Percentiles rank a stretch among this genome's conserved stretches.
Evolutionary conservation across 2,888 invertebrate species (phyloP).

Genomic region (Acleris sparsana): DNA sequence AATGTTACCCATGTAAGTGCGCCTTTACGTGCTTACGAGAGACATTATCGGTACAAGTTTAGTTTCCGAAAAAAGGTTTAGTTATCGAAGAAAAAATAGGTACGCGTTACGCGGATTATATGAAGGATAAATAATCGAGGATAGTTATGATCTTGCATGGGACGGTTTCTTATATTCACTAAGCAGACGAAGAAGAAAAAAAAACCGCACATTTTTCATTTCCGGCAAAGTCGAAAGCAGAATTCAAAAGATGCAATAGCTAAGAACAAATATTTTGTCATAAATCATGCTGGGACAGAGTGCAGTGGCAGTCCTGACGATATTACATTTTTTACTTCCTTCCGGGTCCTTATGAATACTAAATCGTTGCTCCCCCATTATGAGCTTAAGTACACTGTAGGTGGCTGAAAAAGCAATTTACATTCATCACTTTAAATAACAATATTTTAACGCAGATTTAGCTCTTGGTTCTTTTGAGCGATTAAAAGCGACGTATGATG

Average conservation of each 20-base stretch:
- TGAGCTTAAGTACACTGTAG: constrained; percentile 53
- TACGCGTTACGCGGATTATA: too few species aligned
- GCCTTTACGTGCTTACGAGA: too few species aligned
- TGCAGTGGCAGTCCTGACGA: constrained; percentile 56
- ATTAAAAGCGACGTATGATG: constrained; percentile 10
- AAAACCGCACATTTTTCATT: not conserved
- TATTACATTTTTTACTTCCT: constrained; percentile 69
- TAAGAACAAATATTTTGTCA: constrained; percentile 34
- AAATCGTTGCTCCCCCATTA: constrained; percentile 53
- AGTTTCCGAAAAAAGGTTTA: too few species aligned
- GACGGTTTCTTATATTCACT: too few species aligned
- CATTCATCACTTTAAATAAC: constrained; percentile 54
- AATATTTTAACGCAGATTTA: constrained; percentile 41
- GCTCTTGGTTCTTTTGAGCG: constrained; percentile 11
- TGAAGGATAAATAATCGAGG: too few species aligned
- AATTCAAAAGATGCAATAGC: not conserved
- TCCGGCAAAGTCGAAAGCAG: not conserved
- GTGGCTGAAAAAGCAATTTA: constrained; percentile 65
- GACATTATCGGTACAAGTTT: too few species aligned
- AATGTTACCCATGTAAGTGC: too few species aligned
- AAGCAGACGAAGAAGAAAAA: too few species aligned
- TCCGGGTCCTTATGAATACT: constrained; percentile 66
- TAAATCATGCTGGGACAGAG: constrained; percentile 47
- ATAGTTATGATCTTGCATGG: too few species aligned
- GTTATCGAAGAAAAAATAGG: too few species aligned